Percentiles rank a stretch among this genome's conserved stretches.
These are phyloP conservation scores for Bubo scandiacus DNA, from an alignment of 2,113 vertebrate species.

Conservation along the genomic window DNA sequence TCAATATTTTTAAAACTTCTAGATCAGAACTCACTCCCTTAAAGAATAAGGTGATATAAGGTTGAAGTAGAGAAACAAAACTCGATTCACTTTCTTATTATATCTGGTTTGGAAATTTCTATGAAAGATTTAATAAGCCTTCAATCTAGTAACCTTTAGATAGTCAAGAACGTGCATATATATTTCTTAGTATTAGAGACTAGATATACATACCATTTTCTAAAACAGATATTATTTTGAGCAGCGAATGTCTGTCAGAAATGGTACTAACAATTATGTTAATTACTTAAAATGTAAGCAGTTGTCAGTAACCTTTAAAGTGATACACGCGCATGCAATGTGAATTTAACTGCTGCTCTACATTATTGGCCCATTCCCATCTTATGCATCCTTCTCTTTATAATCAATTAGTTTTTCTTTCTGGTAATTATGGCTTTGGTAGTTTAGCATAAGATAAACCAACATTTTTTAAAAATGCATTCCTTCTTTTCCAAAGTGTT, in stretches of 20 bases:
- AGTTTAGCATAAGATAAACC: not conserved
- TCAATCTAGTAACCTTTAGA: not conserved
- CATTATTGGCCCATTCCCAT: not conserved
- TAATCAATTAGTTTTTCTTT: not conserved
- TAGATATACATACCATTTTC: not conserved
- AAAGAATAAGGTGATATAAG: not conserved
- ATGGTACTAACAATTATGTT: not conserved
- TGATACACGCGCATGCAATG: not conserved
- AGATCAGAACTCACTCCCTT: constrained; percentile 72
- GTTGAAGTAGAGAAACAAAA: not conserved
- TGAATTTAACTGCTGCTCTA: too few relatives aligned
- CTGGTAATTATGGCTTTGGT: not conserved
- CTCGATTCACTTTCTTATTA: not conserved
- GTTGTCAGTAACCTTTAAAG: not conserved
- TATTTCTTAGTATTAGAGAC: not conserved
- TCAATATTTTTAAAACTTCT: constrained; percentile 73
- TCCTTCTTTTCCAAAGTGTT: not conserved
- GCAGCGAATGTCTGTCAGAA: not conserved
- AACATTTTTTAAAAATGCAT: not conserved
- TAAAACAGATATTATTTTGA: not conserved
- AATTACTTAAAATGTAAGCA: not conserved
- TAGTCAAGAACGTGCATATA: not conserved
- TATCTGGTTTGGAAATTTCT: not conserved
- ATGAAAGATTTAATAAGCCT: not conserved
- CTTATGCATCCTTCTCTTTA: not conserved